phyloP scores from a whole-genome alignment of 2,797 vertebrate genomes.

The Buceros bicornis region DNA sequence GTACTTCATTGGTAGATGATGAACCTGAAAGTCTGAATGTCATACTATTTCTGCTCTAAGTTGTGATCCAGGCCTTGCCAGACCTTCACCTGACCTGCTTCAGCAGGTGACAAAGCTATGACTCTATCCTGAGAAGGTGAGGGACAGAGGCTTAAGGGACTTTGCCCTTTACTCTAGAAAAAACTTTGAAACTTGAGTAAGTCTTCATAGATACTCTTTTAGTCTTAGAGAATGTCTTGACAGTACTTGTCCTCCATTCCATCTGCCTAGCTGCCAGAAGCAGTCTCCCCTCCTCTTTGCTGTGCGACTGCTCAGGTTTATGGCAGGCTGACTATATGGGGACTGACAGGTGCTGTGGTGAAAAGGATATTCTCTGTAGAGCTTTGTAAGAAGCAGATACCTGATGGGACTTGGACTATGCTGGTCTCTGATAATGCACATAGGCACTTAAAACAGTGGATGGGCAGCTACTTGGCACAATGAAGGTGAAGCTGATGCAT shows the following conservation, averaged over 20 bases:
- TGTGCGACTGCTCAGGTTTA: neutral
- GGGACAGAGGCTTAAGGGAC: neutral
- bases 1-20: neutral
- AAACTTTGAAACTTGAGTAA: neutral
- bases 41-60: neutral
- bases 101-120: neutral
- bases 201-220: neutral
- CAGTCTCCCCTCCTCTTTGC: neutral
- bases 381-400: neutral
- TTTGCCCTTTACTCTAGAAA: neutral
- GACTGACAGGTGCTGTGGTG: neutral
- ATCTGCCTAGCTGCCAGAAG: neutral
- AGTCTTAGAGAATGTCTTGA: neutral
- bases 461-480: neutral
- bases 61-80: neutral
- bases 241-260: neutral
- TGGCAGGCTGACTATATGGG: neutral
- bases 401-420: neutral
- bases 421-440: neutral
- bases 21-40: neutral
- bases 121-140: neutral
- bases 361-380: neutral
- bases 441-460: neutral
- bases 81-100: neutral
- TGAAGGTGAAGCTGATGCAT: neutral